phyloP scores from a whole-genome alignment of 2,797 vertebrate species.

The Enteromius viviparus region DNA sequence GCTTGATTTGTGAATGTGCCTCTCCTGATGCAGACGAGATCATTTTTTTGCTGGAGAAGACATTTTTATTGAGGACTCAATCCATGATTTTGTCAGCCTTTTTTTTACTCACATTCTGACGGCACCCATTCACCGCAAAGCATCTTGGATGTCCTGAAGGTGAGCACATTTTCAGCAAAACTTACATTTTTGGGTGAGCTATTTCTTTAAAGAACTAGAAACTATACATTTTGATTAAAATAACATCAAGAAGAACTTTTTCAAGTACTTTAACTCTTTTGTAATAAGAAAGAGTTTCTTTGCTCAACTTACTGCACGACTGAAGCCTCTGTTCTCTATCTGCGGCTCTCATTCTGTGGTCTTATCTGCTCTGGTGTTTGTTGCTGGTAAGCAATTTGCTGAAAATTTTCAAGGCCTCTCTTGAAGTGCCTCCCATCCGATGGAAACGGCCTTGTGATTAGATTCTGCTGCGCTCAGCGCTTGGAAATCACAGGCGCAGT shows the following conservation, averaged over 20 bases:
- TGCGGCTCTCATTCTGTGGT: constrained; percentile 11
- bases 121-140: not conserved
- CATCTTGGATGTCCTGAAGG: not conserved
- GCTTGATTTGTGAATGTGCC: no score
- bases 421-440: constrained; percentile 44
- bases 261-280: not conserved
- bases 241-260: not conserved
- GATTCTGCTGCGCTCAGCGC: constrained; percentile 44
- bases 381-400: constrained; percentile 58
- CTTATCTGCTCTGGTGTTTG: constrained; percentile 59
- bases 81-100: not conserved
- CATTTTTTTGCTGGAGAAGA: not conserved
- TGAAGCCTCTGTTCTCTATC: constrained; percentile 4
- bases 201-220: not conserved
- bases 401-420: constrained; percentile 45
- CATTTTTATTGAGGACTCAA: not conserved
- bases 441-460: constrained; percentile 48
- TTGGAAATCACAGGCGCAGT: constrained; percentile 32
- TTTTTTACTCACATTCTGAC: not conserved
- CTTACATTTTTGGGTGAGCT: not conserved
- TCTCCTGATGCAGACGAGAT: no score
- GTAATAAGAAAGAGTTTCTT: not conserved
- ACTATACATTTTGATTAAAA: not conserved
- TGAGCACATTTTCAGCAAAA: not conserved
- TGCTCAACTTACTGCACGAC: not conserved